phyloP scores from a whole-genome alignment of 2,797 vertebrate genomes.

The Petrocephalus schoutedeni region DNA sequence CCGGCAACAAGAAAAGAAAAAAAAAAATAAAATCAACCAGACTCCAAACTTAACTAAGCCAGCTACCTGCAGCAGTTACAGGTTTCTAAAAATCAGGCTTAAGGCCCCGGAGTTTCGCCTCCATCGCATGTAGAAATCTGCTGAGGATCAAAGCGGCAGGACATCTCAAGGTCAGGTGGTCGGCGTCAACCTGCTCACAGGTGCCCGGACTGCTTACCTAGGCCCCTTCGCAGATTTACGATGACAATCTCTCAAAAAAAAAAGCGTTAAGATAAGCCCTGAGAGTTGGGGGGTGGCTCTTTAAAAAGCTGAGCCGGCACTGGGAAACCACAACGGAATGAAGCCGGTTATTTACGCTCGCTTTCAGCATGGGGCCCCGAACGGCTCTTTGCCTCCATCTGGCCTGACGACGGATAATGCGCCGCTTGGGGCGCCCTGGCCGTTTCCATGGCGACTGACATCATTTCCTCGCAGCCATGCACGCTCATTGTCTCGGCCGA shows the following conservation, averaged over 20 bases:
- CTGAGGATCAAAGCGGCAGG: not conserved
- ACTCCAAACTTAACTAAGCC: not conserved
- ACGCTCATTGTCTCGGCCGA: not conserved
- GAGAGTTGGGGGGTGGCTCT: not conserved
- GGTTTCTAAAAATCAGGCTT: not conserved
- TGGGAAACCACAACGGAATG: not conserved
- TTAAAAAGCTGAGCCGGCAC: not conserved
- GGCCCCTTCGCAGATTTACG: not conserved
- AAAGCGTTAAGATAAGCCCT: not conserved
- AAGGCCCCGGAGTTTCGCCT: not conserved
- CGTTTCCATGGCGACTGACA: not conserved
- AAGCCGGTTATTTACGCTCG: not conserved
- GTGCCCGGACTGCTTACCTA: not conserved
- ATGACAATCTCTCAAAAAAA: constrained; percentile 5
- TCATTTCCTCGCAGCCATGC: not conserved
- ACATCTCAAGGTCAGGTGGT: not conserved
- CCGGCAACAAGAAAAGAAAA: not conserved
- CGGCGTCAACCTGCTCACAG: not conserved
- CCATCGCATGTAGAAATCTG: not conserved
- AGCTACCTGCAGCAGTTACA: not conserved
- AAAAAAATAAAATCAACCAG: not conserved
- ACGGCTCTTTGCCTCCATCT: not conserved
- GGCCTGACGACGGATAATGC: not conserved
- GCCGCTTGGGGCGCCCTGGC: not conserved
- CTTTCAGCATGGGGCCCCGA: not conserved